phyloP scores from a whole-genome alignment of 2,113 vertebrate species.

The Pollimyrus isidori region DNA sequence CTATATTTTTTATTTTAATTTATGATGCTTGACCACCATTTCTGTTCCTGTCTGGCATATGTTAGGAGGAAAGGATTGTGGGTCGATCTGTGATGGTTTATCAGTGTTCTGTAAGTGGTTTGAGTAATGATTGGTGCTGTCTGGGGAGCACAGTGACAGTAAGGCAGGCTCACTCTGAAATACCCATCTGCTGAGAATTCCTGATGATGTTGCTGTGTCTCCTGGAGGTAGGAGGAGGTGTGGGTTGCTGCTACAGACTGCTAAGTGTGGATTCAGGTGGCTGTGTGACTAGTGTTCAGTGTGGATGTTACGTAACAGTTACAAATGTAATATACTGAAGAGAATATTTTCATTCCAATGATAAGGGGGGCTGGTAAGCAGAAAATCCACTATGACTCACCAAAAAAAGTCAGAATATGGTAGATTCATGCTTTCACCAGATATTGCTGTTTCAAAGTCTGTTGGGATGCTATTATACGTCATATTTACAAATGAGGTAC shows the following conservation, averaged over 20 bases:
- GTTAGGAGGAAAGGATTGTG: background rate
- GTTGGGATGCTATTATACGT: background rate
- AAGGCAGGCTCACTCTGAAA: slow-evolving; percentile 2
- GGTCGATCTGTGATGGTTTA: background rate
- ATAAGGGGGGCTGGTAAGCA: background rate
- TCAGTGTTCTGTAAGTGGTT: background rate
- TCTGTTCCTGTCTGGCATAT: slow-evolving; percentile 12
- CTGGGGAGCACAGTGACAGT: background rate
- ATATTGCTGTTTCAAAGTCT: background rate
- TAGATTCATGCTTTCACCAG: background rate
- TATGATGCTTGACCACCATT: background rate
- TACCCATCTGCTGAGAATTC: background rate
- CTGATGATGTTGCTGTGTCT: background rate
- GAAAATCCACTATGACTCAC: background rate
- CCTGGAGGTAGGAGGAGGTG: background rate
- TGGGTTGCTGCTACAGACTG: background rate
- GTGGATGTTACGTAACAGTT: background rate
- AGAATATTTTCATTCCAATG: background rate
- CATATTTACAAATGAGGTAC: background rate
- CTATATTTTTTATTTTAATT: too few species aligned
- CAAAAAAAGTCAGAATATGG: background rate
- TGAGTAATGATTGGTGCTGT: background rate
- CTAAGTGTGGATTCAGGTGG: background rate
- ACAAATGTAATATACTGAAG: background rate
- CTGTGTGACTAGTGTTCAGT: background rate